phyloP scores from a whole-genome alignment of 2,888 invertebrate species.

The Sericinus montela region DNA sequence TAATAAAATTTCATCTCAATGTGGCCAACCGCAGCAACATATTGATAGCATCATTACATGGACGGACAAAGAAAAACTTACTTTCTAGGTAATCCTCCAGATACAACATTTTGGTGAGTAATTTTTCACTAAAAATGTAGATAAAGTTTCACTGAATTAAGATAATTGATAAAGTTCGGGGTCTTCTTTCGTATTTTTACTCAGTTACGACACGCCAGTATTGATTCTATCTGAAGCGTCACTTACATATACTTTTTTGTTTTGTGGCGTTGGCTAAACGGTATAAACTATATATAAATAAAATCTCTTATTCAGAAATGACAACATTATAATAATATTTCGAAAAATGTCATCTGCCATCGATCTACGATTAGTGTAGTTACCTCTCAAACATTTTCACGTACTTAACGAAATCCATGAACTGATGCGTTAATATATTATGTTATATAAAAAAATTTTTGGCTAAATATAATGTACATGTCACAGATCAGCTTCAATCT shows the following conservation, averaged over 20 bases:
- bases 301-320: no score
- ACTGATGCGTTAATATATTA: no score
- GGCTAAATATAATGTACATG: no score
- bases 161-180: neutral
- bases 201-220: conserved; percentile 7
- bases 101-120: conserved; percentile 90
- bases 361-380: no score
- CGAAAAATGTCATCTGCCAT: no score
- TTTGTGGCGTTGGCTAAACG: no score
- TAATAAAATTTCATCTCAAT: conserved; percentile 11
- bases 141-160: neutral
- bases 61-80: conserved; percentile 79
- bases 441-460: no score
- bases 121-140: conserved; percentile 6
- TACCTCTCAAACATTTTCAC: no score
- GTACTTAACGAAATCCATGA: no score
- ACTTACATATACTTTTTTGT: neutral
- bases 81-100: conserved; percentile 99
- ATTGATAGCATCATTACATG: conserved; percentile 40
- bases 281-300: no score
- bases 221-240: conserved; percentile 27
- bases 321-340: no score
- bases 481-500: no score
- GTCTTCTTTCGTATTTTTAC: neutral
- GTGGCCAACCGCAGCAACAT: conserved; percentile 45